These are phyloP conservation scores for Panthera leo DNA, from an alignment of 2,113 vertebrate genomes.

Conservation along the genomic window DNA sequence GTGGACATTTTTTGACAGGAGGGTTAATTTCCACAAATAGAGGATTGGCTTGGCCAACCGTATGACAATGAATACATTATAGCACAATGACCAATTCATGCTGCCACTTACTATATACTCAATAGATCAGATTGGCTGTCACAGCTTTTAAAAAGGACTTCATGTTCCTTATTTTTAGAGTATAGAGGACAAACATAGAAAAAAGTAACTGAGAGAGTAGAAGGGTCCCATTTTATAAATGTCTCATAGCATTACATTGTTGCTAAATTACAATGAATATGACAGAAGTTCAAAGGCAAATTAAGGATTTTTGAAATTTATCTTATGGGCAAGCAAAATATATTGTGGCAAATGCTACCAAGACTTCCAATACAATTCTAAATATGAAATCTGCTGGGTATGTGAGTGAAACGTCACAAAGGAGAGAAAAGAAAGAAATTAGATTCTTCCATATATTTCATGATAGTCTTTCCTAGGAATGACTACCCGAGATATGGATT, in stretches of 20 bases:
- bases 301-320: not conserved
- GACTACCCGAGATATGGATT: not conserved
- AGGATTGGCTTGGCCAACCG: not conserved
- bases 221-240: not conserved
- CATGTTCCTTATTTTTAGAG: not conserved
- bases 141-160: not conserved
- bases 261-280: not conserved
- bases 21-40: not conserved
- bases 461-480: not conserved
- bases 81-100: not conserved
- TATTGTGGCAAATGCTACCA: not conserved
- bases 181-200: not conserved
- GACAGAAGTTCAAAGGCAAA: not conserved
- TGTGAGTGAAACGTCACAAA: not conserved
- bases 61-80: not conserved
- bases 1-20: not conserved
- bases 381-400: not conserved
- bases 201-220: not conserved
- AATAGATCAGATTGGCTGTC: not conserved
- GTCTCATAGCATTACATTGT: not conserved
- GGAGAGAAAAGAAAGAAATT: not conserved
- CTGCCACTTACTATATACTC: not conserved
- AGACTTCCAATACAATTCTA: not conserved
- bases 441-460: not conserved
- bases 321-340: not conserved